Evolutionary conservation across 2,113 vertebrate species (phyloP).

Genomic region (Zootoca vivipara): DNA sequence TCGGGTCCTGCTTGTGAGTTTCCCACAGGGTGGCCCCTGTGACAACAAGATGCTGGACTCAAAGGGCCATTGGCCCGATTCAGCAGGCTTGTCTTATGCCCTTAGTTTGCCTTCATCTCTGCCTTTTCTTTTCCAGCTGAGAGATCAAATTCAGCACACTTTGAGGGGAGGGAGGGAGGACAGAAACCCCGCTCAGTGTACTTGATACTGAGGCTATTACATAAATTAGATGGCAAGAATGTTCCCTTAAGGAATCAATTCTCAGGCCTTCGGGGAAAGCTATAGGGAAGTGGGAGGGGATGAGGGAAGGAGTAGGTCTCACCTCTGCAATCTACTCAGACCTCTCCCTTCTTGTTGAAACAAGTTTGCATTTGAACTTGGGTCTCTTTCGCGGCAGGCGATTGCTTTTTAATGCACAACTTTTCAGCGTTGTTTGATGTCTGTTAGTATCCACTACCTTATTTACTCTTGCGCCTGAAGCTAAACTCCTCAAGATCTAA

Average conservation of each 20-base stretch:
- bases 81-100: no score
- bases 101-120: neutral
- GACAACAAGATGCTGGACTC: no score
- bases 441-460: neutral
- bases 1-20: no score
- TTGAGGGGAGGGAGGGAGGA: neutral
- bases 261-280: neutral
- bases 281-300: no score
- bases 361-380: slow-evolving; percentile 15
- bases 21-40: no score
- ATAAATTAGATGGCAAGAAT: neutral
- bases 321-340: neutral
- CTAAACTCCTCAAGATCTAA: neutral
- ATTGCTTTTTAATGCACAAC: slow-evolving; percentile 22
- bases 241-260: neutral
- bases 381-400: neutral
- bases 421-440: neutral
- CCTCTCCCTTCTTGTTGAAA: neutral
- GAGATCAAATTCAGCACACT: neutral
- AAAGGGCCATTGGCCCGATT: no score
- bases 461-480: slow-evolving; percentile 6
- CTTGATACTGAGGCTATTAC: neutral
- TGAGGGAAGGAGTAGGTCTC: neutral
- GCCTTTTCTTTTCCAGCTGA: neutral
- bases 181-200: neutral